A percentile compares a stretch with the other conserved stretches of the same genome.
Evolutionary conservation across 1,140 invertebrate species (phyloP).

Genomic region (Hormaphis cornu): DNA sequence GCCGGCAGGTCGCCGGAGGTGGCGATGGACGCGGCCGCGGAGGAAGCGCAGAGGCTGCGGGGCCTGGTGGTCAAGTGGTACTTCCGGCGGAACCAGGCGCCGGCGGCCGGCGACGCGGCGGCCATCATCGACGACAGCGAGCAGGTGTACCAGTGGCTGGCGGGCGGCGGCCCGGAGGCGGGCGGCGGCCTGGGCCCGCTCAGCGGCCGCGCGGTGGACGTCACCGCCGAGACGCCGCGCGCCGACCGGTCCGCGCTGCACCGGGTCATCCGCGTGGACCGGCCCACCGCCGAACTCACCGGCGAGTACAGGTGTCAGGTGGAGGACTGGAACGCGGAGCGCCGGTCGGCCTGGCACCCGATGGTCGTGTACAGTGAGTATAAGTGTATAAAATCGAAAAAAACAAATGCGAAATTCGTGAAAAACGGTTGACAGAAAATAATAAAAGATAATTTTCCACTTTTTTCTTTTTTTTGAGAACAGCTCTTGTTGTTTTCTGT

Average conservation of each 20-base stretch:
- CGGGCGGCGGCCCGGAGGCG: background rate
- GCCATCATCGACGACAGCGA: background rate
- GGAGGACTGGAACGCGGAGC: conserved; percentile 11
- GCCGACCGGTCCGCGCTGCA: background rate
- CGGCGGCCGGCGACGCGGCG: background rate
- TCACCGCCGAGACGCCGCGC: background rate
- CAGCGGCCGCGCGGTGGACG: background rate
- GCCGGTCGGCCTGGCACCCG: background rate
- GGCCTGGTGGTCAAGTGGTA: conserved; percentile 22
- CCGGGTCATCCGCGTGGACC: background rate
- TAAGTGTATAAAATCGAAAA: too few species aligned
- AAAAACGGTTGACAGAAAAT: too few species aligned
- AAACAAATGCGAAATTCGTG: too few species aligned
- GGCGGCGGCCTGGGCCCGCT: background rate
- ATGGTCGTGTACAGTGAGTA: conserved; percentile 27
- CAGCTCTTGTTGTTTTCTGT: too few species aligned
- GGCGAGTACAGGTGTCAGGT: conserved; percentile 21
- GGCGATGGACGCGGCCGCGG: background rate
- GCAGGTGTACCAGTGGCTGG: conserved; percentile 22
- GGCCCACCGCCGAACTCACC: conserved; percentile 3
- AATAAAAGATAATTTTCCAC: too few species aligned
- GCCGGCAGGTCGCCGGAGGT: background rate
- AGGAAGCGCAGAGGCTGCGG: background rate
- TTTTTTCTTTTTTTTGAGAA: too few species aligned
- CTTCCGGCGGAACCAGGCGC: background rate